Conservation (phyloP, 2,888 invertebrate species). For the Eilema caniola region DNA sequence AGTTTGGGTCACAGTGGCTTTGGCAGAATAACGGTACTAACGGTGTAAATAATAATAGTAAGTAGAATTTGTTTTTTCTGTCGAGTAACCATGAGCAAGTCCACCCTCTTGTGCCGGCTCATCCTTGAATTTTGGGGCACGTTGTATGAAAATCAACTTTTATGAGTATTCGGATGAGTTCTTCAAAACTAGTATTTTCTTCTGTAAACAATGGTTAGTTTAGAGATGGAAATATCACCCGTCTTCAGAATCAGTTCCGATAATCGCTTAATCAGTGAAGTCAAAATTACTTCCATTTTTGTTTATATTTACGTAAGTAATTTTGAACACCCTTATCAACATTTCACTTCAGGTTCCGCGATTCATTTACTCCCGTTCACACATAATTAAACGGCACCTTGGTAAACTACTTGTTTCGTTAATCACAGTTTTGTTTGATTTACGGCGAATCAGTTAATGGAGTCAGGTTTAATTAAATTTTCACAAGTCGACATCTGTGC, state of each 20-base stretch:
- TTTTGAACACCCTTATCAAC: constrained; percentile 2
- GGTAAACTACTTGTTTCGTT: constrained; percentile 9
- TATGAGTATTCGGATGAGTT: too few relatives aligned
- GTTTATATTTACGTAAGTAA: not conserved
- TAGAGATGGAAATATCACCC: not conserved
- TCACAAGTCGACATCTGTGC: constrained; percentile 17
- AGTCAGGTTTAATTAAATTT: constrained; percentile 44
- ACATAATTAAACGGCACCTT: constrained; percentile 25
- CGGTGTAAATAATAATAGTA: too few relatives aligned
- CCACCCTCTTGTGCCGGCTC: too few relatives aligned
- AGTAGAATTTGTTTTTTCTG: too few relatives aligned
- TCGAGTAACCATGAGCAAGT: too few relatives aligned
- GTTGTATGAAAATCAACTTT: too few relatives aligned
- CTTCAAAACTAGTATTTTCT: not conserved
- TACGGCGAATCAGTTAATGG: constrained; percentile 27
- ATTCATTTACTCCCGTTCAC: constrained; percentile 18
- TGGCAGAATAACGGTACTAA: too few relatives aligned
- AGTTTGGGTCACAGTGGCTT: too few relatives aligned
- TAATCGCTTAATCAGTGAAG: not conserved
- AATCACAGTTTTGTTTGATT: constrained; percentile 42
- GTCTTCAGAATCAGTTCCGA: not conserved
- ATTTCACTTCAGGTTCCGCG: constrained; percentile 3
- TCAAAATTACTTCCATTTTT: not conserved
- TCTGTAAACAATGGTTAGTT: not conserved
- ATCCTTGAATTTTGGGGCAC: too few relatives aligned